These are phyloP conservation scores for Heterodera schachtii DNA, from an alignment of 1,140 invertebrate species.

Conservation along the genomic window DNA sequence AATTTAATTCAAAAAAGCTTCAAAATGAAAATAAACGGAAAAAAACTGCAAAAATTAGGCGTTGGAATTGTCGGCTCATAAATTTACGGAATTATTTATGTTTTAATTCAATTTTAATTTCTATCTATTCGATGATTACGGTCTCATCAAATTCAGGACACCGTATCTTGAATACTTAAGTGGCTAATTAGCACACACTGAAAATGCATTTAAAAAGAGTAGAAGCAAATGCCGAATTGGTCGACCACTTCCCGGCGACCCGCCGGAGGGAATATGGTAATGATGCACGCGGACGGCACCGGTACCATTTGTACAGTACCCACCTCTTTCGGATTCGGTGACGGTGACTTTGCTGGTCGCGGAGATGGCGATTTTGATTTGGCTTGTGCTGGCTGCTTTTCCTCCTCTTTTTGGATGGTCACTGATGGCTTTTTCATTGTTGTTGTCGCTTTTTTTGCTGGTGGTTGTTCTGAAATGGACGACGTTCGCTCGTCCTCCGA, in stretches of 20 bases:
- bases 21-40: no score
- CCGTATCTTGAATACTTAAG: no score
- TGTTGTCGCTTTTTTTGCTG: conserved; percentile 8
- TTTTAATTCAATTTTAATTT: no score
- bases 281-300: background rate
- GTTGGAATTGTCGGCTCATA: no score
- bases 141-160: no score
- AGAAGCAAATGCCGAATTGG: no score
- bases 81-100: no score
- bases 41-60: background rate
- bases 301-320: background rate
- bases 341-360: background rate
- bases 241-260: no score
- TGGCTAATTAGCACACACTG: no score
- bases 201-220: no score
- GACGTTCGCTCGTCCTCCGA: conserved; percentile 61
- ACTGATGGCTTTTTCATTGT: conserved; percentile 13
- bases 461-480: conserved; percentile 62
- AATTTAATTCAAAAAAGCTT: no score
- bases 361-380: conserved; percentile 24
- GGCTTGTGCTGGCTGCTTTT: conserved; percentile 8
- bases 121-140: no score
- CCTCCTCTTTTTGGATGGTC: conserved; percentile 10
- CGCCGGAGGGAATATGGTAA: background rate
- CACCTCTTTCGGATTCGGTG: background rate